Evolutionary conservation across 1,140 invertebrate species (phyloP), one percentile per base, ranked within the genome.

Genomic region (Trichogramma pretiosum): DNA sequence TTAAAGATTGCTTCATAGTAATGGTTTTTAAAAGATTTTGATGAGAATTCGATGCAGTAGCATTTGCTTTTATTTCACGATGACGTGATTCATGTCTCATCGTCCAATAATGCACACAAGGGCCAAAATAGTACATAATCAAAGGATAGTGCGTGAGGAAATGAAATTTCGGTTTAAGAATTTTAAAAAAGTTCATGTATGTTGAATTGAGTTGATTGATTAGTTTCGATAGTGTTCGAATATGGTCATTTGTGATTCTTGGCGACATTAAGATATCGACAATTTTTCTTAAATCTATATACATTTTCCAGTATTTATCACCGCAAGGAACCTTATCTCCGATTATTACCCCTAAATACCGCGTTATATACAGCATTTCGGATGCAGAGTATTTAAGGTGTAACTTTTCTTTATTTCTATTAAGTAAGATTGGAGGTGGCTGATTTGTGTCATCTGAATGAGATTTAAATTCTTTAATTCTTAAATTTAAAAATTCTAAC

Each of bases 21-120:
- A 54, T 38, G 13, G 46, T 53, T 46, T 52, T 52, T 17, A 41
- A 7, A 19, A 56, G 28, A 32, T 54, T 52, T 23, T 16, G 14
- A 1, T 46, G 36, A 19, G 37, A 50, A 19, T 49, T 46, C n/a
- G 46, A 23, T 38, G 17, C 37, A 22, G 50, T 38, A 32, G 46
- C 40, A 14, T 50, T 26, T 8, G 23, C 28, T 46, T 55, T 57
- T 2, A 57, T 13, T 14, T 57, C 46, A 10, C 53, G 14, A 26
- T 57, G 56, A 30, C 53, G 49, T 0, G 53, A 53, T 39, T 55
- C 51, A 18, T 22, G 7, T 21, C 53, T 36, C 50, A 51, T 55
- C 9, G 45, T 50, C 34, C 48, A 53, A 45, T 43, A 57, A 7
- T 36, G 17, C 2, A 38, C 44, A 14, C 41, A 35, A 7, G 56